A percentile compares a stretch with the other conserved stretches of the same genome.
Conservation (phyloP, 2,888 invertebrate species). For the Drepana falcataria region DNA sequence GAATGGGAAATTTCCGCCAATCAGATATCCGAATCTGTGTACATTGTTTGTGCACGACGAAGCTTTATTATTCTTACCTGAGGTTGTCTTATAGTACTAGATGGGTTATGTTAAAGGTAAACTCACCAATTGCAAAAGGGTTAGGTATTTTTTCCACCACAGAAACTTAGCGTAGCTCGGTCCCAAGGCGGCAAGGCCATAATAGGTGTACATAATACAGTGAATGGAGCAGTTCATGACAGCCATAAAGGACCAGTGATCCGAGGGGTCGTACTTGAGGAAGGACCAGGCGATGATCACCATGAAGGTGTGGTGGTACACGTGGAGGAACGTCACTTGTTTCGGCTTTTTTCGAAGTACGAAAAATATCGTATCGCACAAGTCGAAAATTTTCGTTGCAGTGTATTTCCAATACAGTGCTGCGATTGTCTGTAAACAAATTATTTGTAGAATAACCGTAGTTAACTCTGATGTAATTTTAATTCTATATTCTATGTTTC, state of each 20-base stretch:
- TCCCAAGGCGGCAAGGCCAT: slow-evolving; percentile 84
- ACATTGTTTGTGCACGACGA: too few species aligned
- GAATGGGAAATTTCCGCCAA: too few species aligned
- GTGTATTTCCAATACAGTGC: slow-evolving; percentile 81
- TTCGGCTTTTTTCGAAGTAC: slow-evolving; percentile 85
- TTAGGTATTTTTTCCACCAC: slow-evolving; percentile 92
- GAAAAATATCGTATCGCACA: slow-evolving; percentile 88
- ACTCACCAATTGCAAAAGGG: slow-evolving; percentile 83
- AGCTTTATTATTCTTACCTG: too few species aligned
- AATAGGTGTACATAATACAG: slow-evolving; percentile 86
- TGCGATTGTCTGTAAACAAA: slow-evolving; percentile 28
- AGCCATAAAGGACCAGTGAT: slow-evolving; percentile 84
- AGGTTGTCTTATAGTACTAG: not conserved
- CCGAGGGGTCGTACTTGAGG: slow-evolving; percentile 84
- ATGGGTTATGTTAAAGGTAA: not conserved
- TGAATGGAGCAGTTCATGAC: slow-evolving; percentile 84
- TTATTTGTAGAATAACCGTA: slow-evolving; percentile 75
- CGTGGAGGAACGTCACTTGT: slow-evolving; percentile 90
- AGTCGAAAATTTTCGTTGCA: slow-evolving; percentile 83
- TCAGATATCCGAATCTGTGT: too few species aligned
- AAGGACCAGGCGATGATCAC: slow-evolving; percentile 85
- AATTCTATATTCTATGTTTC: too few species aligned
- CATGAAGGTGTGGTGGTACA: slow-evolving; percentile 88
- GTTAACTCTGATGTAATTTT: not conserved
- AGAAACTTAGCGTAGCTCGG: slow-evolving; percentile 82